Conservation (phyloP, 2,113 vertebrate genomes). For the Tringa solitaria region DNA sequence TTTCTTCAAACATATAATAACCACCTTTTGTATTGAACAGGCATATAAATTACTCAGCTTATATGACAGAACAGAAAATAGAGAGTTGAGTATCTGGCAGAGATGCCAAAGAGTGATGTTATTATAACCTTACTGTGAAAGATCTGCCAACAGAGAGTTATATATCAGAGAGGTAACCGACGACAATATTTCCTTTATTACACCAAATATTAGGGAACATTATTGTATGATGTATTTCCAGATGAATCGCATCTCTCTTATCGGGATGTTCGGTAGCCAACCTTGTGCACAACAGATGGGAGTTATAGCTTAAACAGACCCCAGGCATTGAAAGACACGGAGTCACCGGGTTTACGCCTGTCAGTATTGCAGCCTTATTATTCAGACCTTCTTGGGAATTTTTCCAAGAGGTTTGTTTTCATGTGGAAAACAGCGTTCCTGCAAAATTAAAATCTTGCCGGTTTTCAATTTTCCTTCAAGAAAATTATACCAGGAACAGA, state of each 20-base stretch:
- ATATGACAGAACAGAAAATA: conserved; percentile 64
- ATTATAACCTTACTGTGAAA: conserved; percentile 47
- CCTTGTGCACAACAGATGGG: neutral
- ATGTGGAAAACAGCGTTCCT: neutral
- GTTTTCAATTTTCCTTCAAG: neutral
- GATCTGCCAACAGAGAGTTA: conserved; percentile 44
- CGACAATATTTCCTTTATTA: neutral
- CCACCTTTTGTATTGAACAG: conserved; percentile 49
- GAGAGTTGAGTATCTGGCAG: conserved; percentile 41
- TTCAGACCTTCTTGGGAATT: neutral
- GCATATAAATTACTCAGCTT: conserved; percentile 48
- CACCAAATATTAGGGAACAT: neutral
- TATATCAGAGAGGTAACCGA: neutral
- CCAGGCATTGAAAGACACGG: neutral
- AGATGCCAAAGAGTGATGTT: conserved; percentile 43
- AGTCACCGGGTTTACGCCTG: neutral
- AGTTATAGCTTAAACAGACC: neutral
- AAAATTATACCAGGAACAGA: neutral
- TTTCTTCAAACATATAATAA: conserved; percentile 65
- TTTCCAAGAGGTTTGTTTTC: neutral
- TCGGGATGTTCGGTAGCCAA: neutral
- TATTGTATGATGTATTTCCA: neutral
- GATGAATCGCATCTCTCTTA: neutral
- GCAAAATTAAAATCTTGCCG: neutral
- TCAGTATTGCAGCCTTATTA: neutral